A percentile compares a stretch with the other conserved stretches of the same genome.
These are phyloP conservation scores for Phrynosoma blainvillii DNA, from an alignment of 2,113 vertebrate species.

Conservation along the genomic window DNA sequence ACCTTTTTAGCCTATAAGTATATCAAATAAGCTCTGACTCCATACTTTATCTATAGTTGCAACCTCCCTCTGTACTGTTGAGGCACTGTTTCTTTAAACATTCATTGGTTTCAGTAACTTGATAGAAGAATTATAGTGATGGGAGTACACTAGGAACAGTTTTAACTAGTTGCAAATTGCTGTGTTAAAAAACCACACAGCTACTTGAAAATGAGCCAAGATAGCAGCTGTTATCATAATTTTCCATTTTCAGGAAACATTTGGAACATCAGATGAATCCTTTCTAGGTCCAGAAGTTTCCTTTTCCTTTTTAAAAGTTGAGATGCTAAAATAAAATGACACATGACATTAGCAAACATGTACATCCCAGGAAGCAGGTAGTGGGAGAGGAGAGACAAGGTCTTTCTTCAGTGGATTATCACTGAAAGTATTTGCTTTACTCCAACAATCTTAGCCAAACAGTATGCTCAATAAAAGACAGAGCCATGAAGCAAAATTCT, in stretches of 20 bases:
- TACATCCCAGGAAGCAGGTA: conserved; percentile 8
- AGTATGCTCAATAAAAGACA: conserved; percentile 12
- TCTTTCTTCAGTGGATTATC: conserved; percentile 21
- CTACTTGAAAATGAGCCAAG: conserved; percentile 53
- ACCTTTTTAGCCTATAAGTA: too few relatives aligned
- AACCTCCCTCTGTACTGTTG: not conserved
- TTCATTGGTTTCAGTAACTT: conserved; percentile 43
- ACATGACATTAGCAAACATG: conserved; percentile 31
- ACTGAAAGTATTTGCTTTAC: conserved; percentile 40
- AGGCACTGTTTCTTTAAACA: conserved; percentile 2
- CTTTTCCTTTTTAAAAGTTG: conserved; percentile 10
- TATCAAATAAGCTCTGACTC: not conserved
- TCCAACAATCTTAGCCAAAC: conserved; percentile 42
- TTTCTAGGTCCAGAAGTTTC: conserved; percentile 40
- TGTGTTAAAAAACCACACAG: conserved; percentile 15
- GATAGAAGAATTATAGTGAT: conserved; percentile 24
- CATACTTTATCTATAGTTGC: not conserved
- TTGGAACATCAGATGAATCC: conserved; percentile 57
- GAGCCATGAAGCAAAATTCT: conserved; percentile 42
- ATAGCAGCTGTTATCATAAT: conserved; percentile 44
- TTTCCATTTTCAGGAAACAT: conserved; percentile 64
- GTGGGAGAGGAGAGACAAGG: not conserved
- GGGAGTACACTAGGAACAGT: conserved; percentile 53
- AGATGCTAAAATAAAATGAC: conserved; percentile 39
- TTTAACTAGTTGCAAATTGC: conserved; percentile 44